Base-by-base conservation (phyloP, 1,140 invertebrate genomes). In the Manduca sexta region DNA sequence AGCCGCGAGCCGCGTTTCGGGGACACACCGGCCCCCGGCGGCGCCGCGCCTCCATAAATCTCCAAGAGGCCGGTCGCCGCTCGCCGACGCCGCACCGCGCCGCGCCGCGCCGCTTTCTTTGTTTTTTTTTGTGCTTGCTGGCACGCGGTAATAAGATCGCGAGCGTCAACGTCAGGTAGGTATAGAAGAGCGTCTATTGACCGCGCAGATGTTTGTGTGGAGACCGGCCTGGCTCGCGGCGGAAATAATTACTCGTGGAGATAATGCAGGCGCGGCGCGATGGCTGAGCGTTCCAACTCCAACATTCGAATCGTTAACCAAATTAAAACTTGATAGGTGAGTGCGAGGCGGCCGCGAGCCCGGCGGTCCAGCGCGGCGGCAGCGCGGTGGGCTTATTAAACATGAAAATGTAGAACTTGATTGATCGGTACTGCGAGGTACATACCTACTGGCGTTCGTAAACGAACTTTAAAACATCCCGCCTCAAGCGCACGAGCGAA, bases 31-130 rank as follows among this genome's bases (percentile, higher is more conserved):
- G 71, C 61, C 65, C 65, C 74, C 64, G 61, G 61, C 69, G 72
- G 69, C 75, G 74, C 74, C 74, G 75, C 69, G 70, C 62, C 66
- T 70, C 69, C 74, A 81, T 81, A 83, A 77, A 77, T 83, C 76
- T 77, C 71, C 60, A 61, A 56, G 66, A n/a, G n/a, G n/a, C n/a
- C n/a, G n/a, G n/a, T n/a, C n/a, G 70, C 67, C 66, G 53, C 52
- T 53, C 58, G 40, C 37, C 56, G 47, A 49, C 15, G 48, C 57
- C 57, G 52, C 51, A 47, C 58, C 8, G 17, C 52, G 40, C 56
- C 16, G 45, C 56, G 54, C 50, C 50, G 51, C 60, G 63, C 52
- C 67, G 69, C 64, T 69, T 78, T 69, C 69, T 81, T 81, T 78
- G 64, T 68, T 66, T 78, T 80, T 77, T 74, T 78, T 71, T 60